Percentiles rank a stretch among this genome's conserved stretches.
Conservation (phyloP, 2,797 vertebrate genomes). For the Gobionotothen gibberifrons region DNA sequence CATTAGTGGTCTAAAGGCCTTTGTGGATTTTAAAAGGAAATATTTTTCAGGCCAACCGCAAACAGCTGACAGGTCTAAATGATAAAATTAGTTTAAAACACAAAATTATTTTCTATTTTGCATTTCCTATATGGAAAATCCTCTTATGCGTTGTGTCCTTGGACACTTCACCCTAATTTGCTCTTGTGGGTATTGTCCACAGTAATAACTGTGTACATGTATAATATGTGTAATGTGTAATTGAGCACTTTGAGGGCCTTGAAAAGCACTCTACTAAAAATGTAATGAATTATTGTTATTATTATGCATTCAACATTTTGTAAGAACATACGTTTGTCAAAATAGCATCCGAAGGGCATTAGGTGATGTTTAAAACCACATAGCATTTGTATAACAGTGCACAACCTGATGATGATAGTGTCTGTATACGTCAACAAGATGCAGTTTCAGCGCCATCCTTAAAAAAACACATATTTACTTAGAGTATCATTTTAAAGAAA, state of each 20-base stretch:
- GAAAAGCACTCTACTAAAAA: too few species aligned
- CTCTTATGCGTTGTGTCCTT: neutral
- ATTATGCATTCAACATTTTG: neutral
- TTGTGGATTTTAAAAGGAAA: constrained; percentile 7
- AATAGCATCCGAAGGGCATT: neutral
- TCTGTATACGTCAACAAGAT: neutral
- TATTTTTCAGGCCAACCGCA: neutral
- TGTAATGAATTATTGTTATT: too few species aligned
- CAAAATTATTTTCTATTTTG: neutral
- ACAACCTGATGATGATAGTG: constrained; percentile 8
- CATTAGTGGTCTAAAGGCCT: neutral
- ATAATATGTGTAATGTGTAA: too few species aligned
- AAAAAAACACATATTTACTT: constrained; percentile 1
- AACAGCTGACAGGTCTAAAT: neutral
- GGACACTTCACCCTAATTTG: too few species aligned
- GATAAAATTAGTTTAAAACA: neutral
- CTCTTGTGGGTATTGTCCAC: too few species aligned
- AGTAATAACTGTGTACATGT: too few species aligned
- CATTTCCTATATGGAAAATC: neutral
- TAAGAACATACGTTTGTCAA: neutral
- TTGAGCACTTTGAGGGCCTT: too few species aligned
- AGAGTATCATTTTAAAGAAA: constrained; percentile 24
- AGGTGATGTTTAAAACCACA: neutral
- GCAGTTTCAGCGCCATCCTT: constrained; percentile 3
- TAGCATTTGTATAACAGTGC: neutral